Percentiles rank a stretch among this genome's conserved stretches.
Evolutionary conservation across 2,888 invertebrate genomes (phyloP).

Genomic region (Torymus texanus): DNA sequence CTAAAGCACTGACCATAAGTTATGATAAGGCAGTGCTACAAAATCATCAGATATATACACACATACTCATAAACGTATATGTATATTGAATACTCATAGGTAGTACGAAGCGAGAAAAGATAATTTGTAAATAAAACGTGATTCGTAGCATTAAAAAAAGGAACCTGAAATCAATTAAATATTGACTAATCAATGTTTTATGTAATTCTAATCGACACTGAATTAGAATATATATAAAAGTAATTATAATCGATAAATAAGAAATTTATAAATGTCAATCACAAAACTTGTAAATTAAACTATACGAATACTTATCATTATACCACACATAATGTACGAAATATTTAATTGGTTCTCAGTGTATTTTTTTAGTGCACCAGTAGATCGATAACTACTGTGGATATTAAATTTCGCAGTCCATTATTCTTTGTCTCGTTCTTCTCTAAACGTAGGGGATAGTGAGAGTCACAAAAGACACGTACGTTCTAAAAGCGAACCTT

Average conservation of each 20-base stretch:
- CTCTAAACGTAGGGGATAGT: background rate
- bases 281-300: background rate
- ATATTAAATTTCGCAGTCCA: too few relatives aligned
- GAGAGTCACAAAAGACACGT: background rate
- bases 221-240: background rate
- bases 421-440: background rate
- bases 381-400: background rate
- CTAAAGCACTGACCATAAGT: too few relatives aligned
- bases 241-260: background rate
- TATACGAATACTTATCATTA: too few relatives aligned
- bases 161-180: constrained; percentile 34
- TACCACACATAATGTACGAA: background rate
- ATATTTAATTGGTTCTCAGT: constrained; percentile 32
- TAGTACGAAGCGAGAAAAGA: background rate
- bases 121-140: constrained; percentile 8
- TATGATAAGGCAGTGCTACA: too few relatives aligned
- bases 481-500: background rate
- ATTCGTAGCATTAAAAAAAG: constrained; percentile 7
- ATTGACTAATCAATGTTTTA: constrained; percentile 1
- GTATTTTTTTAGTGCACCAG: constrained; percentile 14
- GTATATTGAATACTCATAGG: background rate
- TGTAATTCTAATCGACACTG: background rate
- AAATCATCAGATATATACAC: background rate
- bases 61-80: background rate
- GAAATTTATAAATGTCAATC: background rate